Evolutionary conservation across 37 sponge, comb jelly and placozoan genomes (phyloP).

Genomic region (Theonella swinhoei): DNA sequence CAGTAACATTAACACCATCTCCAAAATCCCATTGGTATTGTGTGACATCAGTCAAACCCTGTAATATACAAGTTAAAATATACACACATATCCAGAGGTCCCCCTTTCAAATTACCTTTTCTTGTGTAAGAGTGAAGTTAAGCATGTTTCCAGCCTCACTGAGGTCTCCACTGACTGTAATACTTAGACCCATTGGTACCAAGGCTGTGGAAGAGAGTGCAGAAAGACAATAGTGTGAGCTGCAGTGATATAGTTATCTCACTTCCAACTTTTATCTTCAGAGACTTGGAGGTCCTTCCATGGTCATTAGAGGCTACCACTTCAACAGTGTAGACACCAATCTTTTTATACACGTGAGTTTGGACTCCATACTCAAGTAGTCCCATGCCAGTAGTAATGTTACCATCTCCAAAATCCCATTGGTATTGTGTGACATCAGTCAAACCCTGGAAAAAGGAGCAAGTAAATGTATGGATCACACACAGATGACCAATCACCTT

Average conservation of each 20-base stretch:
- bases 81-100: not conserved
- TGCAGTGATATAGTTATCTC: not conserved
- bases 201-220: not conserved
- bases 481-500: not conserved
- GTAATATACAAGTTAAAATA: not conserved
- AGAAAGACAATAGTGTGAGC: not conserved
- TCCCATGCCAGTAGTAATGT: not conserved
- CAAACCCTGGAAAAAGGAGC: not conserved
- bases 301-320: not conserved
- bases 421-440: not conserved
- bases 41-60: not conserved
- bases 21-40: not conserved
- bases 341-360: not conserved
- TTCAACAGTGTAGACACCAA: not conserved
- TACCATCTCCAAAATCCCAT: not conserved
- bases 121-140: not conserved
- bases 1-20: not conserved
- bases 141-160: not conserved
- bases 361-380: slow-evolving; percentile 7
- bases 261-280: not conserved
- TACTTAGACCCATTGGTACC: not conserved
- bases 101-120: no score
- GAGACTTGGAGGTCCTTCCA: not conserved
- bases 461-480: no score
- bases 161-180: not conserved